Evolutionary conservation across 2,888 invertebrate genomes (phyloP).

Genomic region (Venusia cambrica): DNA sequence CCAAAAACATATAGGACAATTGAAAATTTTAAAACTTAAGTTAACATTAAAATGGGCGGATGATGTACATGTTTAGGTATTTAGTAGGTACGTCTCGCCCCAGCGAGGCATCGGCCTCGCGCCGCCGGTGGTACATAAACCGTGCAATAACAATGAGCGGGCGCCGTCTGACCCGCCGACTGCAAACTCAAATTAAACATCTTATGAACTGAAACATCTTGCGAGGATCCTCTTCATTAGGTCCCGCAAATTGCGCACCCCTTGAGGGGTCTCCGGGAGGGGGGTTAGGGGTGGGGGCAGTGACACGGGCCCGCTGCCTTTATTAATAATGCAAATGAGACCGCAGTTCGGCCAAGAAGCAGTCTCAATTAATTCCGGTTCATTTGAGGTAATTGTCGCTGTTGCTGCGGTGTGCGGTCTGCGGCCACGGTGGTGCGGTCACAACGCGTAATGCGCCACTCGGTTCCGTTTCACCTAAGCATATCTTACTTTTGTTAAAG

Average conservation of each 20-base stretch:
- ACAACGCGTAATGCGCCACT: constrained; percentile 18
- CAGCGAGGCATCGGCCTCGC: constrained; percentile 23
- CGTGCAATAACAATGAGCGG: constrained; percentile 70
- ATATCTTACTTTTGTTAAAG: too few relatives aligned
- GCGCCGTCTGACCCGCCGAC: constrained; percentile 66
- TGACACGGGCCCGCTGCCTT: constrained; percentile 67
- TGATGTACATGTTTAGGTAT: too few relatives aligned
- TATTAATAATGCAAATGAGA: constrained; percentile 82
- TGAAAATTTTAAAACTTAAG: too few relatives aligned
- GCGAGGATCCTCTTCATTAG: constrained; percentile 79
- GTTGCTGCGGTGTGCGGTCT: constrained; percentile 66
- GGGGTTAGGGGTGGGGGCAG: constrained; percentile 56
- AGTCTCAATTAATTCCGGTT: constrained; percentile 80
- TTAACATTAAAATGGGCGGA: too few relatives aligned
- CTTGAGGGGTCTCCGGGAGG: constrained; percentile 19
- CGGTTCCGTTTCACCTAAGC: constrained; percentile 2
- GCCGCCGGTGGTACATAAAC: constrained; percentile 53
- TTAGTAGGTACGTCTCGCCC: constrained; percentile 13
- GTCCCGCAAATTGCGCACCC: constrained; percentile 65
- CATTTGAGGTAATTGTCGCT: constrained; percentile 81
- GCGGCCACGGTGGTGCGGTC: constrained; percentile 30
- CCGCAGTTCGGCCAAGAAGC: constrained; percentile 79
- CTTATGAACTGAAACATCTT: constrained; percentile 80
- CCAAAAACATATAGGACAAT: too few relatives aligned
- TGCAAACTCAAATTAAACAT: constrained; percentile 78